These are phyloP conservation scores for Latrodectus hesperus DNA, from an alignment of 2,888 invertebrate genomes.

Conservation along the genomic window DNA sequence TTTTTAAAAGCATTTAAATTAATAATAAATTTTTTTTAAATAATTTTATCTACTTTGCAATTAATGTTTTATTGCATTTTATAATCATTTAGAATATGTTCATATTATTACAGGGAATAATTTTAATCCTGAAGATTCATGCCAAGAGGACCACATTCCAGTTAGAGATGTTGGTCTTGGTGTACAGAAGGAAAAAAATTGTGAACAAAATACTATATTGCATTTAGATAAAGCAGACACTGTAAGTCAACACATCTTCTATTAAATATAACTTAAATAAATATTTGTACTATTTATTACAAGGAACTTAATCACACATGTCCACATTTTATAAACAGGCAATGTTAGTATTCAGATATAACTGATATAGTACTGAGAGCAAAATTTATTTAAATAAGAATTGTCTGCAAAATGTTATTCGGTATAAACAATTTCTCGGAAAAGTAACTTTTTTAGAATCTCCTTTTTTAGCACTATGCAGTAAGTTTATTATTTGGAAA, in stretches of 20 bases:
- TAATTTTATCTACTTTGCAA: neutral
- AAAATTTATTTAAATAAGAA: too few relatives aligned
- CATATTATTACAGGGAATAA: slow-evolving; percentile 15
- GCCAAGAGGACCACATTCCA: slow-evolving; percentile 67
- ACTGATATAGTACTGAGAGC: too few relatives aligned
- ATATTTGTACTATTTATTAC: too few relatives aligned
- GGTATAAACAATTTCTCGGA: too few relatives aligned
- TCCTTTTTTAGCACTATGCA: too few relatives aligned
- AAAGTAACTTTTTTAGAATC: too few relatives aligned
- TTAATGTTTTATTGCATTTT: neutral
- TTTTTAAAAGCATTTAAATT: too few relatives aligned
- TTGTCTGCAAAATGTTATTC: too few relatives aligned
- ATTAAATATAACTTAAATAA: neutral
- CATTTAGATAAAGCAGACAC: slow-evolving; percentile 33
- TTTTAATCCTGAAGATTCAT: slow-evolving; percentile 53
- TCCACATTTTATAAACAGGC: too few relatives aligned
- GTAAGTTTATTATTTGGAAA: too few relatives aligned
- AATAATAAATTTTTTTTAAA: neutral
- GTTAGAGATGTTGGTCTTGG: slow-evolving; percentile 60
- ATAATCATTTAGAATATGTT: neutral
- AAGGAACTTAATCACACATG: too few relatives aligned
- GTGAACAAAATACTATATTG: slow-evolving; percentile 28
- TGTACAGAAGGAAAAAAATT: slow-evolving; percentile 45
- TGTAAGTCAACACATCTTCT: slow-evolving; percentile 3
- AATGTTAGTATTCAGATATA: too few relatives aligned